Evolutionary conservation across 1,140 invertebrate genomes (phyloP), one percentile per base, ranked within the genome.

Genomic region (Drosophila bifasciata): DNA sequence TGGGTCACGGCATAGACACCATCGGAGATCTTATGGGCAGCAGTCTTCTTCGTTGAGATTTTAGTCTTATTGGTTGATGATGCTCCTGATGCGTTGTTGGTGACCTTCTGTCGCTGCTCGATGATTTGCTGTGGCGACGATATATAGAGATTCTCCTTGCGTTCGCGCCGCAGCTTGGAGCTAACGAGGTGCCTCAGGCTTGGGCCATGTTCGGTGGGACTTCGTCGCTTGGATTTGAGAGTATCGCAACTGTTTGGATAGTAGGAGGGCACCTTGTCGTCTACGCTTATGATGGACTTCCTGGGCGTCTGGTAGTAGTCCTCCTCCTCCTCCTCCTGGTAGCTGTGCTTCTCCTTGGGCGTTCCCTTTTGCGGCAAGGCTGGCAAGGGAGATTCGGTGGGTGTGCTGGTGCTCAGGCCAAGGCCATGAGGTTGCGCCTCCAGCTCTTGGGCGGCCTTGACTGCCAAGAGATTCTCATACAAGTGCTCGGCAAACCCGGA

Each of bases 231-330:
- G 5, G 77, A 74, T 60, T 91, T 91, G 0, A 84, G 19, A 0
- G 88, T 86, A 41, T 91, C 90, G 57, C 90, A 91, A 41, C 81
- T 91, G 40, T 91, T 91, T 5, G 91, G 91, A 67, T 91, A 91
- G 48, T 91, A 91, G 0, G 91, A 91, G 2, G 91, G 91, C 51
- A 91, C 76, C 51, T 91, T 91, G 2, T 91, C 91, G 48, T 91
- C 91, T 11, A 91, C 70, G 51, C 85, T 91, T 5, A 89, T 89
- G 13, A 90, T 84, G 8, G 78, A 85, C 53, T 90, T 91, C 1
- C 90, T 71, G 1, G 90, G 90, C 2, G 90, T 91, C 53, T 91
- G 88, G 62, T 91, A 90, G 49, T 79, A 90, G 59, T 86, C 79
- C 43, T 91, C 90, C 21, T 90, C 78, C 25, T 77, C 62, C 13